These are phyloP conservation scores for Trissolcus brochymenae DNA, from an alignment of 2,888 invertebrate species.

Conservation along the genomic window DNA sequence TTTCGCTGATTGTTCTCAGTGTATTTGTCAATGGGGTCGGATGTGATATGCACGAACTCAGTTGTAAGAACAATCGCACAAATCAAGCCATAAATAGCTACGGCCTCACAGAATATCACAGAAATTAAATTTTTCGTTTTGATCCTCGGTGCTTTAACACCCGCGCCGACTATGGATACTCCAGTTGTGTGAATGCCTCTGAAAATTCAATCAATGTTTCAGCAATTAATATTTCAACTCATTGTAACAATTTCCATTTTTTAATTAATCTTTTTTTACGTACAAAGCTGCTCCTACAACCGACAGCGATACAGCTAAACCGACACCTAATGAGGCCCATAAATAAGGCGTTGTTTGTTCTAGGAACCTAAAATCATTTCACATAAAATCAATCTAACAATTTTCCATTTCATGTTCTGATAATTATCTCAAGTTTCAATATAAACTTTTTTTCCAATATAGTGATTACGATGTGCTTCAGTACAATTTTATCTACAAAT, in stretches of 20 bases:
- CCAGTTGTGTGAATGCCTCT: constrained; percentile 98
- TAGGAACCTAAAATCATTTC: constrained; percentile 82
- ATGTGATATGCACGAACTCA: constrained; percentile 79
- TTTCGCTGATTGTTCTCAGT: constrained; percentile 80
- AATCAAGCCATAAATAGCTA: constrained; percentile 99
- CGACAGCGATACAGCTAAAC: constrained; percentile 93
- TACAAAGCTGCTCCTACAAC: constrained; percentile 98
- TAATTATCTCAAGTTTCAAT: background rate
- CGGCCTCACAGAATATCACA: constrained; percentile 99
- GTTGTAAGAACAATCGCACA: constrained; percentile 98
- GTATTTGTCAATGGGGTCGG: constrained; percentile 7
- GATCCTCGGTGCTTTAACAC: constrained; percentile 98
- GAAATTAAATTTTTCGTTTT: constrained; percentile 99
- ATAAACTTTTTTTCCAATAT: background rate
- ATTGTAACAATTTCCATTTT: background rate
- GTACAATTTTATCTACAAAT: too few species aligned
- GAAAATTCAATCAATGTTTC: constrained; percentile 58
- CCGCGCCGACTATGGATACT: constrained; percentile 96
- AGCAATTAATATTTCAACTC: background rate
- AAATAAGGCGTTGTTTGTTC: constrained; percentile 94
- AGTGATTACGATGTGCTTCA: too few species aligned
- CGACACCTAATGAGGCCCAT: constrained; percentile 97
- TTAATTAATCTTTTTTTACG: constrained; percentile 67
- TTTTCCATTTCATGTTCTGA: background rate
- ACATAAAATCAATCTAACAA: background rate